Conservation (phyloP, 37 sponge, comb jelly and placozoan species). For the Oopsacas minuta region DNA sequence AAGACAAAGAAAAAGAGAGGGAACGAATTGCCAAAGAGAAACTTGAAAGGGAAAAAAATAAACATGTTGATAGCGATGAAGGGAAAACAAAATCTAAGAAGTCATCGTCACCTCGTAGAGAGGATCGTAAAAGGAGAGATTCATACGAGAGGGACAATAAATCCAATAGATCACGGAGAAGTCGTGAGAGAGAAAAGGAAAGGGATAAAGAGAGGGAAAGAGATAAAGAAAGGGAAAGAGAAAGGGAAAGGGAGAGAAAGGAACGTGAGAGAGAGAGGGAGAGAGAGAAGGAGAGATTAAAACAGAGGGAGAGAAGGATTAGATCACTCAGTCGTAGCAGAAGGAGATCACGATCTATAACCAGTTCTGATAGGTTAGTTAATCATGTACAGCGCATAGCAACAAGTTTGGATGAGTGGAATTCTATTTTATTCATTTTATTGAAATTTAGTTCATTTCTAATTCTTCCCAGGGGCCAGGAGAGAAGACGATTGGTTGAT, state of each 20-base stretch:
- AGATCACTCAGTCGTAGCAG: conserved; percentile 2
- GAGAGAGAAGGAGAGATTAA: conserved; percentile 32
- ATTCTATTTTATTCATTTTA: too few relatives aligned
- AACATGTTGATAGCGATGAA: not conserved
- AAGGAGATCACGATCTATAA: not conserved
- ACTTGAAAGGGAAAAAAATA: not conserved
- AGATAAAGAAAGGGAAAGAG: conserved; percentile 37
- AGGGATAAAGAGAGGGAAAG: conserved; percentile 37
- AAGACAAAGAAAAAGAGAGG: conserved; percentile 30
- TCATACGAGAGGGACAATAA: not conserved
- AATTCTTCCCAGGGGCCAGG: not conserved
- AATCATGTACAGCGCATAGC: not conserved
- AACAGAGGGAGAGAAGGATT: not conserved
- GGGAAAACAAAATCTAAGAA: not conserved
- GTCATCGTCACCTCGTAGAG: not conserved
- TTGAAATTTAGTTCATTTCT: not conserved
- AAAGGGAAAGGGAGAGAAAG: conserved; percentile 50
- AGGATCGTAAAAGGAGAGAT: not conserved
- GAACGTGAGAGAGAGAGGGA: conserved; percentile 34
- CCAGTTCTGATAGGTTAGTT: not conserved
- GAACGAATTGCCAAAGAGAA: conserved; percentile 24
- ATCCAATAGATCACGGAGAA: not conserved
- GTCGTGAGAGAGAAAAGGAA: conserved; percentile 14
- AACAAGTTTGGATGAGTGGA: too few relatives aligned
- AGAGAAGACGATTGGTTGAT: not conserved